Evolutionary conservation across 2,797 vertebrate species (phyloP).

Genomic region (Sebastes aleutianus): DNA sequence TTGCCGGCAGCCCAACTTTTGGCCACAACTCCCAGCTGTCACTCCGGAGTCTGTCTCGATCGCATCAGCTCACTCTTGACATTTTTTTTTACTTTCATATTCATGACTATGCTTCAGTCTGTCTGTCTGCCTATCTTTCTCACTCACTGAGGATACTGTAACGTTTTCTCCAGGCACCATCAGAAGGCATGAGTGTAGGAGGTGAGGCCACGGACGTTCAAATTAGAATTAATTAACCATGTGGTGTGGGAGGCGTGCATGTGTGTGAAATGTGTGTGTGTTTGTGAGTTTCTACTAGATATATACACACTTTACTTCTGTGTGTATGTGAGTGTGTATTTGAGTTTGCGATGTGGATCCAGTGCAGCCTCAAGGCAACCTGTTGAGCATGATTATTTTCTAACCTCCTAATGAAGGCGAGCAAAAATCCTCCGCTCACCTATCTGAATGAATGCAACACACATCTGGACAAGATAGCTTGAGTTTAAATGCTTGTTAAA

Average conservation of each 20-base stretch:
- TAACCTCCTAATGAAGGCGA: conserved; percentile 26
- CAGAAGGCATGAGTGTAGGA: conserved; percentile 70
- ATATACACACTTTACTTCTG: conserved; percentile 22
- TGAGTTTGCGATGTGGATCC: background rate
- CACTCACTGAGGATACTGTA: conserved; percentile 18
- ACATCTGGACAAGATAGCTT: conserved; percentile 19
- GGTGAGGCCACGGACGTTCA: conserved; percentile 71
- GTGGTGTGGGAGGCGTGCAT: conserved; percentile 60
- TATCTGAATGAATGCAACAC: background rate
- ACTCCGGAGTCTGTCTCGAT: conserved; percentile 3
- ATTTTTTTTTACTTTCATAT: conserved; percentile 12
- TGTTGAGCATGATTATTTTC: conserved; percentile 28
- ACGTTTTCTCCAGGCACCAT: conserved; percentile 54
- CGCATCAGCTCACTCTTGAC: conserved; percentile 10
- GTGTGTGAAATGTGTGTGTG: conserved; percentile 40
- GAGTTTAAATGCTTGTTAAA: conserved; percentile 6
- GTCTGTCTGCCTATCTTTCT: conserved; percentile 1
- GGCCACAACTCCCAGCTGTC: conserved; percentile 21
- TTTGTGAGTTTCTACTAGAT: conserved; percentile 18
- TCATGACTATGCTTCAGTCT: conserved; percentile 11
- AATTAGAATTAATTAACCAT: conserved; percentile 77
- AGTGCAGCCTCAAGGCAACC: conserved; percentile 23
- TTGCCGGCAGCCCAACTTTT: background rate
- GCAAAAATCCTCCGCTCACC: background rate
- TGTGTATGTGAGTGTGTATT: background rate